Base-by-base conservation (phyloP, 1,140 invertebrate species). In the Aphaenogaster rudis region DNA sequence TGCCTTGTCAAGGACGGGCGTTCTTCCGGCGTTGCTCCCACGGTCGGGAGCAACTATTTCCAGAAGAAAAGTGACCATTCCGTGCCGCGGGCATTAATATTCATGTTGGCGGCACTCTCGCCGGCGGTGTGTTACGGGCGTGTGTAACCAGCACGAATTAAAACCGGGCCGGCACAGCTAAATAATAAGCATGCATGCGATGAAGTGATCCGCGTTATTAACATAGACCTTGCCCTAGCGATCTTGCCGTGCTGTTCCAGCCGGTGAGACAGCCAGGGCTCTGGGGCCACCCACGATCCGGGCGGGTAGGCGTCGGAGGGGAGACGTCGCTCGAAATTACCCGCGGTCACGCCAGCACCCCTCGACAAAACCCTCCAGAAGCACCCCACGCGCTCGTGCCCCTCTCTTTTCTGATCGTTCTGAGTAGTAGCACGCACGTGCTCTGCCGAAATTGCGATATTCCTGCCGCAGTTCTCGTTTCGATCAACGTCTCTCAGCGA, bases 141-240 rank as follows among this genome's bases (percentile, higher is more conserved):
- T 78, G 76, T 87, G 76, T 50, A 54, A 9, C 88, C 86, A 69
- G 87, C 88, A 86, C 89, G 91, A 94, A 93, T 92, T 90, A 90
- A 92, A 94, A 89, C 88, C 21, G 82, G 78, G 69, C 64, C 77
- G 87, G 91, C 88, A 87, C 86, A 87, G 81, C 82, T 86, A 79
- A 92, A 88, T 93, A 94, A 94, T 94, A 93, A 94, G 88, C 92
- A 90, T 93, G 91, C 94, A 95, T 94, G 93, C 94, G 90, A 94
- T 94, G 89, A 93, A 94, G 91, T 92, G 93, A 94, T 94, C 93
- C 87, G 87, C 92, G 93, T 93, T 94, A 94, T 94, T 95, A 95
- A 94, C 94, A 94, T 94, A 95, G 94, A 95, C 94, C 94, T 94
- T 94, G 94, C 92, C 91, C 92, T 87, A 59, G 86, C 87, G 88